Percentiles rank a stretch among this genome's conserved stretches.
Conservation (phyloP, 2,888 invertebrate genomes). For the Folsomia manolachei region DNA sequence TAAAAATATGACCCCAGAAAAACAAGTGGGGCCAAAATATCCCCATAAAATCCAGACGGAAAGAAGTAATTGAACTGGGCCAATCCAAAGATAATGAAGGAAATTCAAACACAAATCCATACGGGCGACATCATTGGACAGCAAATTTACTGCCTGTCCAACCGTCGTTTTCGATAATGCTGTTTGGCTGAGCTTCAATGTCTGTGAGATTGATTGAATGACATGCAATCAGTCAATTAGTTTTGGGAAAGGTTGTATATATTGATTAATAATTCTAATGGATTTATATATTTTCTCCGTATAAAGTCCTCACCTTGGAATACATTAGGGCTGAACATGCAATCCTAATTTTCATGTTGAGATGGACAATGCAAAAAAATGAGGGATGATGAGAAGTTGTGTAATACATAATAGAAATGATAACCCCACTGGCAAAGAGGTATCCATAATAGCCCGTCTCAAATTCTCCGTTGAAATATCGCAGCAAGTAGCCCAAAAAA, state of each 20-base stretch:
- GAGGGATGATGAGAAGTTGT: constrained; percentile 20
- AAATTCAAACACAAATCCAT: constrained; percentile 30
- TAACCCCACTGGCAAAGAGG: constrained; percentile 21
- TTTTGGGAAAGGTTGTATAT: neutral
- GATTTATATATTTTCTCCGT: neutral
- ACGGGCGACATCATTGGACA: constrained; percentile 63
- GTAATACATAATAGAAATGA: constrained; percentile 5
- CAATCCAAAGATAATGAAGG: constrained; percentile 56
- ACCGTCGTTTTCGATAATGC: constrained; percentile 82
- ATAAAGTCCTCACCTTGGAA: constrained; percentile 9
- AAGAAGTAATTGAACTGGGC: constrained; percentile 76
- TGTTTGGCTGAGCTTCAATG: constrained; percentile 71
- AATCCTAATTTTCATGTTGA: constrained; percentile 19
- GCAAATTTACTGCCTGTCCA: constrained; percentile 88
- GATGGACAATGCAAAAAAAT: constrained; percentile 15
- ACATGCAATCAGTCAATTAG: neutral
- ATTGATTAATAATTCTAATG: neutral
- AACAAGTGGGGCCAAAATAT: constrained; percentile 67
- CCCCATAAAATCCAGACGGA: constrained; percentile 76
- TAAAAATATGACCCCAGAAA: constrained; percentile 76
- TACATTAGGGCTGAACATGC: constrained; percentile 21
- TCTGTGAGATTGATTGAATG: constrained; percentile 57
- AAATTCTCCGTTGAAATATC: constrained; percentile 19
- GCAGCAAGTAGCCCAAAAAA: constrained; percentile 20
- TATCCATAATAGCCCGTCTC: constrained; percentile 3